Conservation (phyloP, 53 echinoderm and acorn worm genomes). For the Astropecten irregularis region DNA sequence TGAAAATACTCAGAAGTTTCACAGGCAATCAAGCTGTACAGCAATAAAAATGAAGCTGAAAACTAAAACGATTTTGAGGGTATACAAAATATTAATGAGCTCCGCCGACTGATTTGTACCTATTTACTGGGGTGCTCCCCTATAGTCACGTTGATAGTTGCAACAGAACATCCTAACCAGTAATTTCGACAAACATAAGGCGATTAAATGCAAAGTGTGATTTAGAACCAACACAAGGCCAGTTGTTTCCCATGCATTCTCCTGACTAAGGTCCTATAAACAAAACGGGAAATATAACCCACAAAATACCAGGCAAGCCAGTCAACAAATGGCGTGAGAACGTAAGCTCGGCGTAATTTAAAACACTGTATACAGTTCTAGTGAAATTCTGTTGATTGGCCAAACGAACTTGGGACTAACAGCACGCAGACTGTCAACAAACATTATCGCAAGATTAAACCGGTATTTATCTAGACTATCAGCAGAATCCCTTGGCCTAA, state of each 20-base stretch:
- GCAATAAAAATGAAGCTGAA: no score
- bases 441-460: slow-evolving; percentile 30
- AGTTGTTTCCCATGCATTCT: slow-evolving; percentile 38
- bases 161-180: no score
- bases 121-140: no score
- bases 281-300: slow-evolving; percentile 26
- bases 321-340: slow-evolving; percentile 14
- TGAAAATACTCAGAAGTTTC: no score
- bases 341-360: slow-evolving; percentile 30
- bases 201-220: no score
- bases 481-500: background rate
- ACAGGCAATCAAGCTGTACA: no score
- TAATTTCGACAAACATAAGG: no score
- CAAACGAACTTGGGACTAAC: background rate
- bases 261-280: slow-evolving; percentile 12
- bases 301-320: background rate
- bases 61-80: no score
- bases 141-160: no score
- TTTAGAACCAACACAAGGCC: slow-evolving; percentile 19
- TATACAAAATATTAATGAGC: no score
- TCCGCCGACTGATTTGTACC: no score
- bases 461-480: background rate
- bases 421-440: slow-evolving; percentile 42
- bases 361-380: background rate
- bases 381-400: background rate